These are phyloP conservation scores for Sepiola atlantica DNA, from an alignment of 2,888 invertebrate species.

Conservation along the genomic window DNA sequence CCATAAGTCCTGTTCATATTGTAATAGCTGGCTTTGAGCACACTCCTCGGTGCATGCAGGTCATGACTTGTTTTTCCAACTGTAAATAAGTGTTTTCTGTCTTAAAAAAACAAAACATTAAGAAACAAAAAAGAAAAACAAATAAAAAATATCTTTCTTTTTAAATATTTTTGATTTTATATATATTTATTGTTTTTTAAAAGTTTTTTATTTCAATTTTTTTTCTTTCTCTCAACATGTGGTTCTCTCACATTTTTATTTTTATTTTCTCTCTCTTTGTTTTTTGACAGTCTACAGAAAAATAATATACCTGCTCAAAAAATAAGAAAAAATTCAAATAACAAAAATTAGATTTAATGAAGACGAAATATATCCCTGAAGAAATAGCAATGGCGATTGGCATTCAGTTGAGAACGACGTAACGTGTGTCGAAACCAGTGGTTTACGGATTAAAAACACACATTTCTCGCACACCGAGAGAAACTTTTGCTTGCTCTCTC, in stretches of 20 bases:
- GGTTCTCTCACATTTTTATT: too few relatives aligned
- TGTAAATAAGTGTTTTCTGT: too few relatives aligned
- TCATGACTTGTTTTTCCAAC: too few relatives aligned
- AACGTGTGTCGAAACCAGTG: not conserved
- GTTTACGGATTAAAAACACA: not conserved
- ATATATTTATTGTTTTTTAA: not conserved
- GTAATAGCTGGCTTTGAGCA: too few relatives aligned
- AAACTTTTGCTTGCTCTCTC: not conserved
- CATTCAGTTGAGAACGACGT: not conserved
- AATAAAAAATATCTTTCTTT: not conserved
- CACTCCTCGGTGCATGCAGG: too few relatives aligned
- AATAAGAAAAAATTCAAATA: not conserved
- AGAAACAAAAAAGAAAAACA: too few relatives aligned
- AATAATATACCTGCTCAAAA: constrained; percentile 32
- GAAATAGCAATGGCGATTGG: not conserved
- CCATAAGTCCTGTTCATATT: too few relatives aligned
- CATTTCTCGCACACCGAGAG: not conserved
- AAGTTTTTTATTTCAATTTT: not conserved
- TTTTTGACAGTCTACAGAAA: not conserved
- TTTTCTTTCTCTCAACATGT: not conserved
- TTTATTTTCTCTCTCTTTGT: not conserved
- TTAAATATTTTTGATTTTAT: not conserved
- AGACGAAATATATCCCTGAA: not conserved
- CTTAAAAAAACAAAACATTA: too few relatives aligned
- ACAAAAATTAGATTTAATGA: not conserved